These are phyloP conservation scores for Protaetia brevitarsis DNA, from an alignment of 1,140 invertebrate species.

Conservation along the genomic window DNA sequence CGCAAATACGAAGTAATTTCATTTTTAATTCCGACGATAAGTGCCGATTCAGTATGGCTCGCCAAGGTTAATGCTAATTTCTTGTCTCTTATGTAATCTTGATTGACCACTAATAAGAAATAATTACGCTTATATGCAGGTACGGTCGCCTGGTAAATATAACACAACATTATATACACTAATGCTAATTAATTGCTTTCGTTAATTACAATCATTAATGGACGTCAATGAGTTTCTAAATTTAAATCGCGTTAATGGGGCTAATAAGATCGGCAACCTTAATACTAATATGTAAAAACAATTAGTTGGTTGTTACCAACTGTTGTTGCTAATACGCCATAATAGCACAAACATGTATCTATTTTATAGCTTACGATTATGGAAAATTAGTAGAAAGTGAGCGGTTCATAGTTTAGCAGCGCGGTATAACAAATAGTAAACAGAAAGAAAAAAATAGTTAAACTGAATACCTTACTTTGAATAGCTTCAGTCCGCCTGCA, in stretches of 20 bases:
- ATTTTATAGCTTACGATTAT: too few relatives aligned
- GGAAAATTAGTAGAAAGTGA: too few relatives aligned
- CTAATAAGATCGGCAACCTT: too few relatives aligned
- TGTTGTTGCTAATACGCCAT: too few relatives aligned
- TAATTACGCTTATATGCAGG: background rate
- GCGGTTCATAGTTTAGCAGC: too few relatives aligned
- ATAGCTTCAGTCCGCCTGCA: too few relatives aligned
- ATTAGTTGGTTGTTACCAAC: too few relatives aligned
- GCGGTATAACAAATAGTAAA: too few relatives aligned
- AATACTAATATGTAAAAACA: too few relatives aligned
- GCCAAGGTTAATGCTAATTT: conserved; percentile 12
- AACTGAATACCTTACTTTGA: too few relatives aligned
- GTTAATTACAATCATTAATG: conserved; percentile 16
- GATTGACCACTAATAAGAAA: conserved; percentile 8
- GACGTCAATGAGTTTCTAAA: conserved; percentile 5
- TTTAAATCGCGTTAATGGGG: background rate
- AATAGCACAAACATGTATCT: too few relatives aligned
- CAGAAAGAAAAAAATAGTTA: too few relatives aligned
- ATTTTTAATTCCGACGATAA: background rate
- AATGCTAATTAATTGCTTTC: conserved; percentile 17
- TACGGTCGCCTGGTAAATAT: conserved; percentile 5
- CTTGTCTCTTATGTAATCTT: background rate
- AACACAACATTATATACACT: background rate
- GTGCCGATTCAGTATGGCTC: background rate
- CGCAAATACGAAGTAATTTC: conserved; percentile 21